Base-by-base conservation (phyloP, 2,888 invertebrate genomes). In the Agrotis clavis region DNA sequence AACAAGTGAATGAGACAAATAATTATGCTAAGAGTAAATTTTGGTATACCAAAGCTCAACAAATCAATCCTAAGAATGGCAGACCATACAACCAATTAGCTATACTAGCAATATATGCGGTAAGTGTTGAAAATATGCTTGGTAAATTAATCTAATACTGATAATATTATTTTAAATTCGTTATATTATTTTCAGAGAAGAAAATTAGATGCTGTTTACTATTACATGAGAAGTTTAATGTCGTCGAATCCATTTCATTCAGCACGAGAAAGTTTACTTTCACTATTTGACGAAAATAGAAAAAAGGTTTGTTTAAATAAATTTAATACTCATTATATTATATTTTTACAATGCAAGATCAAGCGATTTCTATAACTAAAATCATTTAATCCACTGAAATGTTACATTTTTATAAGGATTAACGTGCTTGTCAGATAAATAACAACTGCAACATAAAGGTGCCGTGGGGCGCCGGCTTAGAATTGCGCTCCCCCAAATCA, bases 161-260 rank as follows among this genome's bases (percentile, higher is more conserved):
- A 0, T 9, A 25, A n/a, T 25, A 47, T 54, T 69, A 35, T 1
- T 13, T 56, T 41, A 45, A 71, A 41, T 74, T 64, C 14, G 30
- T 70, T 82, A 77, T 82, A 78, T 84, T 83, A 86, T 88, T 97
- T 97, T 66, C 95, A 99, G 99, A 98, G 98, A 94, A 97, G 99
- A 90, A 99, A 98, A 96, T 96, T 99, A 82, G 99, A 99, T 93
- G 99, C 99, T n/a, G 98, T 99, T 9, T 99, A 99, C 94, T 99
- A 98, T 94, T 99, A 99, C 92, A 99, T 99, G 98, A 97, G 99
- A 87, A 99, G 99, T 94, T 96, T 99, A 86, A 98, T 99, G 97
- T 98, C 99, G 71, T 98, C 99, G 56, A 99, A 99, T 97, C 98
- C 99, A 2, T 98, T 99, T 91, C 97, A 98, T 82, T 98, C 99